Conservation (phyloP, 2,797 vertebrate genomes). For the Lerista edwardsae region DNA sequence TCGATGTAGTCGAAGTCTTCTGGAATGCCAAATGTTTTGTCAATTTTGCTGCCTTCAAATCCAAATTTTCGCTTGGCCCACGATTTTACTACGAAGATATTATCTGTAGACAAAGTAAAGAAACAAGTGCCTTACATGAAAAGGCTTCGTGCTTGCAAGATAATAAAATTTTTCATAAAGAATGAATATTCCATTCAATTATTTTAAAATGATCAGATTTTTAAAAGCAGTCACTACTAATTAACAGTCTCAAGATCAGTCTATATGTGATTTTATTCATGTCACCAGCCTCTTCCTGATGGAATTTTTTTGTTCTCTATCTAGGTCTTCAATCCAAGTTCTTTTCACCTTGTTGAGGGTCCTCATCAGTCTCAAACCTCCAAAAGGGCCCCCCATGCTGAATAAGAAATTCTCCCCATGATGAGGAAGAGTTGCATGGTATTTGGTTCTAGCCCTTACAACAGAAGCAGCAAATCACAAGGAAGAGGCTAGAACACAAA, state of each 20-base stretch:
- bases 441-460: neutral
- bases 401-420: neutral
- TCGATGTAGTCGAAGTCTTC: constrained; percentile 98
- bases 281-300: neutral
- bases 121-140: constrained; percentile 39
- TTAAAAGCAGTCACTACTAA: neutral
- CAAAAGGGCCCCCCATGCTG: neutral
- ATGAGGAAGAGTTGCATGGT: neutral
- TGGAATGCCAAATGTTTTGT: constrained; percentile 96
- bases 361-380: neutral
- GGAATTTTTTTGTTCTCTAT: neutral
- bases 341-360: neutral
- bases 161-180: neutral
- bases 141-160: neutral
- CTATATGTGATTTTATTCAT: neutral
- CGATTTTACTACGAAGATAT: constrained; percentile 95
- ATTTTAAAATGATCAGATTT: neutral
- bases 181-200: neutral
- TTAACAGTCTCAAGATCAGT: neutral
- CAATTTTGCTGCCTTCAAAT: constrained; percentile 89
- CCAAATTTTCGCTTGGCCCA: constrained; percentile 98
- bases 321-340: neutral
- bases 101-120: constrained; percentile 83
- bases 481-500: neutral
- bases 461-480: neutral